Evolutionary conservation across 2,888 invertebrate species (phyloP).

Genomic region (Hydrotaea cyrtoneurina): DNA sequence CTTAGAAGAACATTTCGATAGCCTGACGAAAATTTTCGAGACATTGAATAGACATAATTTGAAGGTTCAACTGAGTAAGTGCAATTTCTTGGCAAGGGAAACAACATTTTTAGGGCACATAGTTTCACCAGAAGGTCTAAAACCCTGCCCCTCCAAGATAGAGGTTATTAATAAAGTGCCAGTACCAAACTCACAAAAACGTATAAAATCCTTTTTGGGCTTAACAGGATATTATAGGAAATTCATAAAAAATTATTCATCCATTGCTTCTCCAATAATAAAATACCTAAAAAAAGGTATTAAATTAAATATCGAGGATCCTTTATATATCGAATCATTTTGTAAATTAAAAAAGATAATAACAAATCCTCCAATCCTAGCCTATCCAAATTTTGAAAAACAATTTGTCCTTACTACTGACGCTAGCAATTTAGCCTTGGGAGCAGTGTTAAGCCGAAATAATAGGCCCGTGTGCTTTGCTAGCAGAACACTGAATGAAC

Average conservation of each 20-base stretch:
- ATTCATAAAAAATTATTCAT: conserved; percentile 43
- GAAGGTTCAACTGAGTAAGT: conserved; percentile 51
- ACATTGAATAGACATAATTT: conserved; percentile 37
- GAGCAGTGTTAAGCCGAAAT: conserved; percentile 61
- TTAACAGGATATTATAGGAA: conserved; percentile 14
- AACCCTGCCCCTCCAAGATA: conserved; percentile 63
- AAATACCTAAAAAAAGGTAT: conserved; percentile 48
- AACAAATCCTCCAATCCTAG: conserved; percentile 37
- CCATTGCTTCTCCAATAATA: conserved; percentile 31
- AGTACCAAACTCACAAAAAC: neutral
- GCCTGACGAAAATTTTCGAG: conserved; percentile 15
- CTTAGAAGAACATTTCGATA: conserved; percentile 26
- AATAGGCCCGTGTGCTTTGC: conserved; percentile 49
- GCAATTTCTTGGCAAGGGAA: neutral
- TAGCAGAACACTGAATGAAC: conserved; percentile 52
- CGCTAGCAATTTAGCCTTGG: conserved; percentile 55
- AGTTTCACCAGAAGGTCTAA: conserved; percentile 63
- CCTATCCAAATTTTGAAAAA: conserved; percentile 61
- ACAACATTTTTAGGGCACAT: neutral
- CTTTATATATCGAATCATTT: conserved; percentile 42
- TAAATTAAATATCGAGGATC: conserved; percentile 24
- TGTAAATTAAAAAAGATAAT: conserved; percentile 41
- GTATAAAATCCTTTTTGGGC: conserved; percentile 65
- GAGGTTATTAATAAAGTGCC: conserved; percentile 19
- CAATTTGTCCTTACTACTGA: conserved; percentile 63